Base-by-base conservation (phyloP, 64 coral and sea anemone species). In the Pachyseris speciosa region DNA sequence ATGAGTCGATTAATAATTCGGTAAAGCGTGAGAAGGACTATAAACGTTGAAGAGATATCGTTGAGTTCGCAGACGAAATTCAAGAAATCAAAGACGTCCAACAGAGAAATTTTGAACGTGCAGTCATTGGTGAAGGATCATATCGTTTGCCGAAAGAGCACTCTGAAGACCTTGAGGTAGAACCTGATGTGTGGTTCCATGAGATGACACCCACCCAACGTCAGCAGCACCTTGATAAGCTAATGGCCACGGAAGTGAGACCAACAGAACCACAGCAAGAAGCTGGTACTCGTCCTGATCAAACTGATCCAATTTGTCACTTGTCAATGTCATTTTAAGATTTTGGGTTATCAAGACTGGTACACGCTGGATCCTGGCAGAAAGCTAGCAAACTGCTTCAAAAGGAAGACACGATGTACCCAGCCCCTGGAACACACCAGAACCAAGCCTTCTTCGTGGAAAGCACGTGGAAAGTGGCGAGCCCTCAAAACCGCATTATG, bases 1-100 rank as follows among this genome's bases (percentile, higher is more conserved):
- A 43, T 19, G 68, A 87, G 72, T 72, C 66, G 9, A 88, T 88
- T 4, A 64, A 76, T 22, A 24, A 63, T n/a, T 26, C 22, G 17
- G 22, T 63, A n/a, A 63, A 63, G 9, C 2, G 22, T 6, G 4
- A 27, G 22, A 24, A 63, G 24, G 24, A 63, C 9, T 63, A 27
- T n/a, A 8, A 63, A 9, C 22, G 22, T 26, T 63, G 22, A 2
- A 55, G 16, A 12, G 24, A 63, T 22, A 63, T 63, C 22, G 22
- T 27, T 2, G 24, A 24, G 1, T 24, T 63, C 22, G 24, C 24
- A 27, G 22, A 63, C 3, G 24, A 26, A 26, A 63, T 55, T 25
- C 2, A 22, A 24, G 24, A 63, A 9, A 63, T 26, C 22, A 63
- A 63, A 63, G 22, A 63, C 59, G 59, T 63, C 22, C 24, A 63